phyloP scores from a whole-genome alignment of 2,113 vertebrate genomes.

The Ciconia maguari region DNA sequence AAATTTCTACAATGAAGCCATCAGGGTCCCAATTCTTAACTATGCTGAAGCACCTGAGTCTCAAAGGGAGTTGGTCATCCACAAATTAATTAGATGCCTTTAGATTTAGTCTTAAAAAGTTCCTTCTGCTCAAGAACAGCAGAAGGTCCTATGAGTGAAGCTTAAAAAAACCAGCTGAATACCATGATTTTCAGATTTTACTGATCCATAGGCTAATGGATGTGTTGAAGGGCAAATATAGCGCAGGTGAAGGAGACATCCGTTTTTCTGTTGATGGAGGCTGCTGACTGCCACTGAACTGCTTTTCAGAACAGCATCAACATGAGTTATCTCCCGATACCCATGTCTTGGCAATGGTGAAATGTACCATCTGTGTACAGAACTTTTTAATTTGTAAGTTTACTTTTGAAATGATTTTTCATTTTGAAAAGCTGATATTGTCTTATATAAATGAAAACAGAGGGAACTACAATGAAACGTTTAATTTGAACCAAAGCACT shows the following conservation, averaged over 20 bases:
- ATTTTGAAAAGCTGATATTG: not conserved
- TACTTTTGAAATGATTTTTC: not conserved
- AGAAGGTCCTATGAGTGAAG: not conserved
- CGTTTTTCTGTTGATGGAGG: not conserved
- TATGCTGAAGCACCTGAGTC: not conserved
- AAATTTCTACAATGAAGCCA: not conserved
- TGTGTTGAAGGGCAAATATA: not conserved
- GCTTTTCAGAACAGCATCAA: not conserved
- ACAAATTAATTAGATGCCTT: not conserved
- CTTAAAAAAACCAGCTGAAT: not conserved
- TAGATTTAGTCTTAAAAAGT: not conserved
- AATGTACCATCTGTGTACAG: not conserved
- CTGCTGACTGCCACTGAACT: not conserved
- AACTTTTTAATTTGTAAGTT: not conserved
- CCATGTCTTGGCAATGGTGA: not conserved
- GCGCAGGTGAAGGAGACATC: not conserved
- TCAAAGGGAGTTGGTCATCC: not conserved
- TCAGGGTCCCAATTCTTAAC: not conserved
- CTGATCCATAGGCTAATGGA: not conserved
- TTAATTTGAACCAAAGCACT: not conserved
- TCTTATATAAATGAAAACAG: not conserved
- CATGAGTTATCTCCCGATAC: not conserved
- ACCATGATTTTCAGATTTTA: not conserved
- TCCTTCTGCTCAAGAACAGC: not conserved
- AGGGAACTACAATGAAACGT: fast-evolving